Evolutionary conservation across 2,113 vertebrate species (phyloP).

Genomic region (Athene cunicularia): DNA sequence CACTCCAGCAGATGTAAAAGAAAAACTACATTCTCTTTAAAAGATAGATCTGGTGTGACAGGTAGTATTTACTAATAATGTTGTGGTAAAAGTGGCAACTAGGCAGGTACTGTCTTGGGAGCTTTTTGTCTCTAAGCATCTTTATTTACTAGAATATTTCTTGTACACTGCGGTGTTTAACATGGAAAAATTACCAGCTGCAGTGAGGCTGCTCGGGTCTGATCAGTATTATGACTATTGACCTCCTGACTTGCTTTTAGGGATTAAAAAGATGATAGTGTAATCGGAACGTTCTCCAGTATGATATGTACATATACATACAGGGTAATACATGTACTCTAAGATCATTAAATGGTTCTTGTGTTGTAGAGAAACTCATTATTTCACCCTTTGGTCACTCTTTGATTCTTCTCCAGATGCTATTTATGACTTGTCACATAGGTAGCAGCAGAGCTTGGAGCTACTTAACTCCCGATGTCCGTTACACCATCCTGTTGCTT

Average conservation of each 20-base stretch:
- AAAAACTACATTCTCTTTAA: neutral
- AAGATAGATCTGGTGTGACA: neutral
- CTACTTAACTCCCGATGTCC: neutral
- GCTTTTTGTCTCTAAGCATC: neutral
- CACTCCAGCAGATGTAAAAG: neutral
- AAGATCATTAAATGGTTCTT: neutral
- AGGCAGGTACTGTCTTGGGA: neutral
- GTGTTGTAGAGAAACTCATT: neutral
- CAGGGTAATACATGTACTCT: neutral
- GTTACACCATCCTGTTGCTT: neutral
- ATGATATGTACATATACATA: rapidly evolving
- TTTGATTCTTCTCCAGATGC: neutral
- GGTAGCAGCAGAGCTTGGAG: neutral
- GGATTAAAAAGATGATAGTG: neutral
- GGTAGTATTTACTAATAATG: neutral
- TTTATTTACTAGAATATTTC: neutral
- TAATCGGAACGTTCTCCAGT: neutral
- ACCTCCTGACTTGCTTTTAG: neutral
- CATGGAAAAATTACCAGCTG: neutral
- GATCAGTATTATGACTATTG: neutral
- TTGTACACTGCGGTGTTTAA: neutral
- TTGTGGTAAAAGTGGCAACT: neutral
- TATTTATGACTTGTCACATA: rapidly evolving
- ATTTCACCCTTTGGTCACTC: neutral
- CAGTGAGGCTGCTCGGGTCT: neutral